Evolutionary conservation across 2,113 vertebrate species (phyloP).

Genomic region (Brienomyrus brachyistius): DNA sequence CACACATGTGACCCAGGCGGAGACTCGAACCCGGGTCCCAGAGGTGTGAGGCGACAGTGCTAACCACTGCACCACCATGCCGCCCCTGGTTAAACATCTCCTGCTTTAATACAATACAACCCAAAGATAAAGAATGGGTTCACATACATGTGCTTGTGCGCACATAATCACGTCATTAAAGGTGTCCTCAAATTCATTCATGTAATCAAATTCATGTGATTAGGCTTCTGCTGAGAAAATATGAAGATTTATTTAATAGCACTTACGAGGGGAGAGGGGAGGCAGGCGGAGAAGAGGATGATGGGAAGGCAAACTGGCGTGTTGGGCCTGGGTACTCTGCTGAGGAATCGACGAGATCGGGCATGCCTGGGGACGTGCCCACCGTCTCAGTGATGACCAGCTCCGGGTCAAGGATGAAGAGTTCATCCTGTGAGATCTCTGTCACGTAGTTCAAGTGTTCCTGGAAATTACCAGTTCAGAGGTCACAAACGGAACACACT

Average conservation of each 20-base stretch:
- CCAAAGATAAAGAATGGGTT: background rate
- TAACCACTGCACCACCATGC: too few species aligned
- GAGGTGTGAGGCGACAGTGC: too few species aligned
- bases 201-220: background rate
- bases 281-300: slow-evolving; percentile 54
- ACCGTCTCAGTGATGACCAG: slow-evolving; percentile 72
- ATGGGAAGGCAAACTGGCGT: slow-evolving; percentile 63
- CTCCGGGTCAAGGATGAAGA: slow-evolving; percentile 88
- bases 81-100: background rate
- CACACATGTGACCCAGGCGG: too few species aligned
- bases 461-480: slow-evolving; percentile 46
- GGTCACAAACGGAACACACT: background rate
- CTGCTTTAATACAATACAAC: background rate
- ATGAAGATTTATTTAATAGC: background rate
- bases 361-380: slow-evolving; percentile 75
- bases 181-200: background rate
- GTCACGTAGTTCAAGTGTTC: slow-evolving; percentile 92
- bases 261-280: slow-evolving; percentile 46
- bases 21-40: too few species aligned
- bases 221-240: background rate
- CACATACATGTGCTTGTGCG: background rate
- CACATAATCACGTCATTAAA: background rate
- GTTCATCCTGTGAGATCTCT: slow-evolving; percentile 88
- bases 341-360: slow-evolving; percentile 64
- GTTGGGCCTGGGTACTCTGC: slow-evolving; percentile 51